Evolutionary conservation across 2,888 invertebrate species (phyloP).

Genomic region (Thysanoteuthis rhombus): DNA sequence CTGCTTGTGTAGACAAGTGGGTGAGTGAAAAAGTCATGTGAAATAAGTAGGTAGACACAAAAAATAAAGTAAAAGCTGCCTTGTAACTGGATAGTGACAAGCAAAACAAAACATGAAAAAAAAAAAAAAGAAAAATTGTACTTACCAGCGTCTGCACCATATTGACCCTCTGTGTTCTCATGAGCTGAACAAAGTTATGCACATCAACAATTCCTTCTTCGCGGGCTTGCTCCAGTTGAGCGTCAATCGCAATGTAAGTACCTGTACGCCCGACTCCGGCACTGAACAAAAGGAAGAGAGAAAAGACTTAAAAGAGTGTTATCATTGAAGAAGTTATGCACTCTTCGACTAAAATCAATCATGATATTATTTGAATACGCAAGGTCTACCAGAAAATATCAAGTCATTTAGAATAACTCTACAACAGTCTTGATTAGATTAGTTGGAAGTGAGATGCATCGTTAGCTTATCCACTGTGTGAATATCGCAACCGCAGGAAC

Average conservation of each 20-base stretch:
- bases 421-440: no score
- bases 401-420: no score
- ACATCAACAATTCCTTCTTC: constrained; percentile 64
- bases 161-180: constrained; percentile 65
- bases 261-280: constrained; percentile 67
- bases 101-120: not conserved
- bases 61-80: not conserved
- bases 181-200: constrained; percentile 62
- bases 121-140: not conserved
- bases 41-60: not conserved
- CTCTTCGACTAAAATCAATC: no score
- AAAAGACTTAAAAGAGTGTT: not conserved
- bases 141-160: constrained; percentile 66
- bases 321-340: no score
- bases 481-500: no score
- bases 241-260: constrained; percentile 65
- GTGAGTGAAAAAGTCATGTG: constrained; percentile 15
- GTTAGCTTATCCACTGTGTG: no score
- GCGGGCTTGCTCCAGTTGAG: constrained; percentile 63
- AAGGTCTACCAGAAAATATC: no score
- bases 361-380: no score
- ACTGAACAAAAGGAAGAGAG: constrained; percentile 46
- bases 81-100: not conserved
- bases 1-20: no score
- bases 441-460: no score